Conservation (phyloP, 1,140 invertebrate species). For the Sycobia sp. region DNA sequence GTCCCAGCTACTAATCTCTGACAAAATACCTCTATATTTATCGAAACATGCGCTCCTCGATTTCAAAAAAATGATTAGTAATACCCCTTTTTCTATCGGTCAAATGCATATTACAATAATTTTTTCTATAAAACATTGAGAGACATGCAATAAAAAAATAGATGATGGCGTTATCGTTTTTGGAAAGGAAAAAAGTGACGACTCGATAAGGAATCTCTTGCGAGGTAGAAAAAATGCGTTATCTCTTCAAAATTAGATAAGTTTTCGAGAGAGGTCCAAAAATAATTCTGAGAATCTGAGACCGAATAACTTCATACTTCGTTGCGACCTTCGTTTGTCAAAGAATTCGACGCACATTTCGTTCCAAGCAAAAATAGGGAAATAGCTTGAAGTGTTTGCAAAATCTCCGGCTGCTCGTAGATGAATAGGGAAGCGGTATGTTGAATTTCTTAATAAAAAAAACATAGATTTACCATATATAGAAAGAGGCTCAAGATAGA, state of each 20-base stretch:
- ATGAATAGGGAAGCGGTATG: neutral
- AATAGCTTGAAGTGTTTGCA: neutral
- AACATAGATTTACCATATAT: neutral
- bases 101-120: slow-evolving; percentile 16
- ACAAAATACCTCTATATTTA: too few relatives aligned
- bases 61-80: too few relatives aligned
- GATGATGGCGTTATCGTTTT: slow-evolving; percentile 1
- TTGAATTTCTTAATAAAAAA: slow-evolving; percentile 12
- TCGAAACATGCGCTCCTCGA: too few relatives aligned
- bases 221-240: neutral
- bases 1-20: too few relatives aligned
- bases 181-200: neutral
- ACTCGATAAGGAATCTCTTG: neutral
- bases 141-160: too few relatives aligned
- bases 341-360: neutral
- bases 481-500: too few relatives aligned
- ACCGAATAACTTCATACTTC: neutral
- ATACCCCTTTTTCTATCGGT: slow-evolving; percentile 23
- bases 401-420: neutral
- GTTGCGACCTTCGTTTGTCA: neutral
- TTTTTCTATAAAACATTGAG: too few relatives aligned
- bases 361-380: neutral
- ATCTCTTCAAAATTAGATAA: neutral
- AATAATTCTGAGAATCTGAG: slow-evolving; percentile 7
- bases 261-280: slow-evolving; percentile 2